phyloP scores from a whole-genome alignment of 2,113 vertebrate genomes.

The Dasyornis broadbenti region DNA sequence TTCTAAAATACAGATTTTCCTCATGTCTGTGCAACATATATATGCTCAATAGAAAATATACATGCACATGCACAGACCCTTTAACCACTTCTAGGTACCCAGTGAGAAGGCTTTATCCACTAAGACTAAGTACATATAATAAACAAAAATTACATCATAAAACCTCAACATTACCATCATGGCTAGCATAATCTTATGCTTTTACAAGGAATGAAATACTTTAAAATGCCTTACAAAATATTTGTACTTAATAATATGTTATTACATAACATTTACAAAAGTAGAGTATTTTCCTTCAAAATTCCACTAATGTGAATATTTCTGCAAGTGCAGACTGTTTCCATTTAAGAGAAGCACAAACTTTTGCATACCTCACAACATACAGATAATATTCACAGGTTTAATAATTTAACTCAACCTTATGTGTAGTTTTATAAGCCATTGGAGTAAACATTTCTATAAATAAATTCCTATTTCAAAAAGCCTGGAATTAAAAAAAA shows the following conservation, averaged over 20 bases:
- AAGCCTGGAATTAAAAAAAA: background rate
- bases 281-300: background rate
- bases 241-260: background rate
- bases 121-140: background rate
- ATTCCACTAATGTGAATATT: background rate
- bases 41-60: background rate
- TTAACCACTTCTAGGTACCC: background rate
- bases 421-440: background rate
- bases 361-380: background rate
- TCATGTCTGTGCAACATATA: background rate
- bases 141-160: background rate
- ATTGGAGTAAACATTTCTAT: background rate
- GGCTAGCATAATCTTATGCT: background rate
- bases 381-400: background rate
- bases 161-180: background rate
- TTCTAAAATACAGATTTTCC: background rate
- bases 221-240: background rate
- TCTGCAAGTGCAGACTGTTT: background rate
- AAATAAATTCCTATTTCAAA: background rate
- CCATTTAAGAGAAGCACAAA: background rate
- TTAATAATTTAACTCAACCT: background rate
- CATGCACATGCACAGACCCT: accelerated
- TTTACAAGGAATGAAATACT: background rate
- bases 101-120: background rate
- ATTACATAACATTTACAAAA: background rate